Evolutionary conservation across 2,888 invertebrate genomes (phyloP).

Genomic region (Agrotis puta): DNA sequence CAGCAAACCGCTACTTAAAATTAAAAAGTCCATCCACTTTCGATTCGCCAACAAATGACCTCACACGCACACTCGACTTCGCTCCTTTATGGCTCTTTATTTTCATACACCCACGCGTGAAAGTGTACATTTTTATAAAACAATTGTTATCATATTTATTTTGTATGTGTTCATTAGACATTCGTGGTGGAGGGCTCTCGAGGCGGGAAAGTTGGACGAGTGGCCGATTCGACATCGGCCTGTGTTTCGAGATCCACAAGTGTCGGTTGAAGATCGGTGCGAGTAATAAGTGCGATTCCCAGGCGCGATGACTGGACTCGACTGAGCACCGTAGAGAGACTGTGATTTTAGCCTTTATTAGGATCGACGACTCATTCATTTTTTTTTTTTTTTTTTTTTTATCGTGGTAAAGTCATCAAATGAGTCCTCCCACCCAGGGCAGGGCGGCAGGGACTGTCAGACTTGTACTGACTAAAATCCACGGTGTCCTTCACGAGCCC

Average conservation of each 20-base stretch:
- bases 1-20: slow-evolving; percentile 45
- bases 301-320: slow-evolving; percentile 81
- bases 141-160: slow-evolving; percentile 72
- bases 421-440: too few species aligned
- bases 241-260: slow-evolving; percentile 80
- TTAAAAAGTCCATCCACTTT: slow-evolving; percentile 52
- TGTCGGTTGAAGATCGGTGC: slow-evolving; percentile 68
- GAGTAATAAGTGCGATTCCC: slow-evolving; percentile 83
- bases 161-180: slow-evolving; percentile 84
- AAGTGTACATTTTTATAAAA: slow-evolving; percentile 66
- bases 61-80: slow-evolving; percentile 30
- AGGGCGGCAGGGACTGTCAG: too few species aligned
- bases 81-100: slow-evolving; percentile 28
- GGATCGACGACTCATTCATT: not conserved
- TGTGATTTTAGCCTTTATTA: slow-evolving; percentile 31
- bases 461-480: too few species aligned
- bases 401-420: too few species aligned
- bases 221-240: slow-evolving; percentile 82
- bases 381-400: too few species aligned
- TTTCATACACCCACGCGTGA: slow-evolving; percentile 61
- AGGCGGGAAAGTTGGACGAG: slow-evolving; percentile 79
- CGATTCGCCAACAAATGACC: slow-evolving; percentile 45
- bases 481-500: too few species aligned
- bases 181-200: slow-evolving; percentile 74
- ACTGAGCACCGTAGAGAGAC: slow-evolving; percentile 63